Percentiles rank a stretch among this genome's conserved stretches.
Evolutionary conservation across 2,797 vertebrate species (phyloP).

Genomic region (Sebastes miniatus): DNA sequence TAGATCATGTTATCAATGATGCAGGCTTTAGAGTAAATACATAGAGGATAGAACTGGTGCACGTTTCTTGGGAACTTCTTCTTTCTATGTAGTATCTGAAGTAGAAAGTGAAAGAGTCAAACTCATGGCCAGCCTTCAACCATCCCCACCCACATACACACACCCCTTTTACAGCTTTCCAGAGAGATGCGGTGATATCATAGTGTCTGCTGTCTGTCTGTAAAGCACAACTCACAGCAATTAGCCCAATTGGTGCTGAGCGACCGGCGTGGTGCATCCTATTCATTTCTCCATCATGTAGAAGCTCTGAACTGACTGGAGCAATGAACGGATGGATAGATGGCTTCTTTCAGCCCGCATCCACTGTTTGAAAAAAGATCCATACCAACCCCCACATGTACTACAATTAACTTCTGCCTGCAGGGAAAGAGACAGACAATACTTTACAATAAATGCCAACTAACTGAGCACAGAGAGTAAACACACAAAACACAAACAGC

Average conservation of each 20-base stretch:
- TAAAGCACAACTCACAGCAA: constrained; percentile 42
- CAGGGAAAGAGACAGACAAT: constrained; percentile 2
- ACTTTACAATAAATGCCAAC: constrained; percentile 18
- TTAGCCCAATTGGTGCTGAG: constrained; percentile 58
- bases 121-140: neutral
- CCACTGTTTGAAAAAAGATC: constrained; percentile 36
- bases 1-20: neutral
- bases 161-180: constrained; percentile 3
- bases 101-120: neutral
- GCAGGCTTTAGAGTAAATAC: neutral
- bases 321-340: constrained; percentile 20
- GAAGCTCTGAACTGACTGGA: constrained; percentile 10
- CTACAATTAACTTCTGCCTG: constrained; percentile 44
- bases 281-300: constrained; percentile 60
- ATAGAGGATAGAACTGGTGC: neutral
- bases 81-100: neutral
- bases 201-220: neutral
- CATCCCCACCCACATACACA: neutral
- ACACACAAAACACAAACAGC: neutral
- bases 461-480: neutral
- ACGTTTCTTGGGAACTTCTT: neutral
- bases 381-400: neutral
- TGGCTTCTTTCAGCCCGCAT: constrained; percentile 28
- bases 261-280: constrained; percentile 30
- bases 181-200: constrained; percentile 17